Conservation (phyloP, 2,888 invertebrate genomes). For the Tetanocera ferruginea region DNA sequence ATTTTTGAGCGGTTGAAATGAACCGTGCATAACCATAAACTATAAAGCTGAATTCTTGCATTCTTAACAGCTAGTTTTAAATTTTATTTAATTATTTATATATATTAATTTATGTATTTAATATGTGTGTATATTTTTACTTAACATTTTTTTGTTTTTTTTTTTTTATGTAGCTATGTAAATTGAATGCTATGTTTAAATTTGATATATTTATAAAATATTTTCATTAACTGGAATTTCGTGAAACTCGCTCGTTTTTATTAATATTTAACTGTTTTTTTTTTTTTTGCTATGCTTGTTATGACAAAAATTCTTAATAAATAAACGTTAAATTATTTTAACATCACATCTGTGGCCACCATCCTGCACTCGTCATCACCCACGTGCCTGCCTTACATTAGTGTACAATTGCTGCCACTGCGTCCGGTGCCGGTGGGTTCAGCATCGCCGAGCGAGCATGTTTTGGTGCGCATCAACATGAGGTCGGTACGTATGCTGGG, state of each 20-base stretch:
- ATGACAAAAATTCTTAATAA: too few species aligned
- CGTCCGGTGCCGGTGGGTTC: conserved; percentile 71
- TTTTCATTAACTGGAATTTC: not conserved
- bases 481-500: conserved; percentile 91
- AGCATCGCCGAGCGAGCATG: conserved; percentile 79
- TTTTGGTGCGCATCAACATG: conserved; percentile 89
- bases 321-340: too few species aligned
- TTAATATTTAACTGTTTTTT: not conserved
- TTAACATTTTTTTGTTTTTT: not conserved
- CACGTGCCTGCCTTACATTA: conserved; percentile 54
- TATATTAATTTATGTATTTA: conserved; percentile 34
- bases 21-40: not conserved
- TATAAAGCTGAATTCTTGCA: not conserved
- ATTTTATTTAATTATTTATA: not conserved
- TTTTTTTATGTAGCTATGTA: not conserved
- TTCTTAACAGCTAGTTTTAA: not conserved
- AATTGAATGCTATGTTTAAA: not conserved
- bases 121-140: not conserved
- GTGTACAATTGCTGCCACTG: conserved; percentile 50
- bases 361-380: too few species aligned
- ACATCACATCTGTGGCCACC: too few species aligned
- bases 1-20: not conserved
- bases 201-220: not conserved
- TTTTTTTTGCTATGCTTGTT: too few species aligned
- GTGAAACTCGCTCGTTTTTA: not conserved